phyloP scores from a whole-genome alignment of 2,113 vertebrate genomes.

The Dromiciops gliroides region DNA sequence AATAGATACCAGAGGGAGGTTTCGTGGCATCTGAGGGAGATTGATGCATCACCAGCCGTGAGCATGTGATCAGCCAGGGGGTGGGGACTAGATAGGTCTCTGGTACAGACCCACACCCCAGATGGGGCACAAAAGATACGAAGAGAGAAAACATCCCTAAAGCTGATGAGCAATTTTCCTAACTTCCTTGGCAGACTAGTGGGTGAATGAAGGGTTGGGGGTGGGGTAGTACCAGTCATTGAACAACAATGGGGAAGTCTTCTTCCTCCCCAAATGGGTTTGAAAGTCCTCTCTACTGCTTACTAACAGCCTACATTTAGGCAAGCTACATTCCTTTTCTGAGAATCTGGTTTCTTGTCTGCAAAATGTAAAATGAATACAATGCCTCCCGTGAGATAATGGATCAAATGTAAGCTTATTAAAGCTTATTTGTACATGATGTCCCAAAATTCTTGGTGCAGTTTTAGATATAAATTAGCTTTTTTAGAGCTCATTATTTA shows the following conservation, averaged over 20 bases:
- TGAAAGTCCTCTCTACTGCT: background rate
- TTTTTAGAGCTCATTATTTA: background rate
- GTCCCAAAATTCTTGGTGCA: background rate
- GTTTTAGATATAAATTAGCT: background rate
- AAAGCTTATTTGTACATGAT: background rate
- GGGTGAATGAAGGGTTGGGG: background rate
- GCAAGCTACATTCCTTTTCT: too few relatives aligned
- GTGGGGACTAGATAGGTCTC: background rate
- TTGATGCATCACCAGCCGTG: background rate
- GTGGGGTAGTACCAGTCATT: background rate
- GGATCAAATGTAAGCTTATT: background rate
- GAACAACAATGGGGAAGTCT: background rate
- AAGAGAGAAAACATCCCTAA: background rate
- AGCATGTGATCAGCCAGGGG: rapidly evolving
- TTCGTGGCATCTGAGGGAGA: background rate
- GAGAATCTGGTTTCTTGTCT: background rate
- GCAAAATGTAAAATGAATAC: background rate
- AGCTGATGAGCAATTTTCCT: background rate
- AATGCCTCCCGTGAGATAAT: background rate
- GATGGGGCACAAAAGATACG: background rate
- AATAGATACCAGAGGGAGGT: background rate
- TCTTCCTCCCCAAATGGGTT: background rate
- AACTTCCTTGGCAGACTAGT: background rate
- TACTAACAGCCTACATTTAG: rapidly evolving
- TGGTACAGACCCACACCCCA: background rate